These are phyloP conservation scores for Coenobita brevimanus DNA, from an alignment of 1,140 invertebrate species.

Conservation along the genomic window DNA sequence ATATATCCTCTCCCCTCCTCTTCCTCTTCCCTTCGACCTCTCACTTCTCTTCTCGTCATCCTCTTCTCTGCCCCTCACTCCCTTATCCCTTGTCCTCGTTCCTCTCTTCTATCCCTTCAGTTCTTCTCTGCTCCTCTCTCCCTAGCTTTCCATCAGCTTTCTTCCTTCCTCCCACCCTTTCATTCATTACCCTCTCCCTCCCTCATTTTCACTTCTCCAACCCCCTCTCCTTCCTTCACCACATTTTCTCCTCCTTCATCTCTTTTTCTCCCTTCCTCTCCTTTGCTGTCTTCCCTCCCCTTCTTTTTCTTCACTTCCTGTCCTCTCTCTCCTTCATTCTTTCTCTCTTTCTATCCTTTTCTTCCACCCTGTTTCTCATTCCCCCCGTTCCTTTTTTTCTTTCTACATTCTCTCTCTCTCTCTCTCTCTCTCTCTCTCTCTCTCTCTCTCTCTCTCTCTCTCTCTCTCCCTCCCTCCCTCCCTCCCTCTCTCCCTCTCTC, in stretches of 20 bases:
- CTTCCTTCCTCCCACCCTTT: neutral
- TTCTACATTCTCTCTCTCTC: neutral
- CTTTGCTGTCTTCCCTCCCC: no score
- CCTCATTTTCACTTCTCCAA: no score
- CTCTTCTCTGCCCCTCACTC: no score
- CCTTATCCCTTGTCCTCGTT: neutral
- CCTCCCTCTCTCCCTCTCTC: neutral
- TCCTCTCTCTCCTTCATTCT: neutral
- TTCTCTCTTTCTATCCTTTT: neutral
- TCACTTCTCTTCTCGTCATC: neutral
- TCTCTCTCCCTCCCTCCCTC: neutral
- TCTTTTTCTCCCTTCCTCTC: no score
- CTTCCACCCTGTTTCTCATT: neutral
- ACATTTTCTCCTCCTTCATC: no score
- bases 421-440: slow-evolving; percentile 21
- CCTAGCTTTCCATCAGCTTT: neutral
- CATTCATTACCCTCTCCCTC: neutral
- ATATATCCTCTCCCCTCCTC: neutral
- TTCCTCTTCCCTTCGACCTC: neutral
- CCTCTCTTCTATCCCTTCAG: no score
- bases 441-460: neutral
- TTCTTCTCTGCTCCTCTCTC: neutral
- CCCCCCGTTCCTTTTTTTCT: neutral
- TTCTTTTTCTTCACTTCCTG: neutral
- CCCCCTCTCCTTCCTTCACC: no score